phyloP scores from a whole-genome alignment of 2,888 invertebrate genomes.

The Deilephila elpenor region DNA sequence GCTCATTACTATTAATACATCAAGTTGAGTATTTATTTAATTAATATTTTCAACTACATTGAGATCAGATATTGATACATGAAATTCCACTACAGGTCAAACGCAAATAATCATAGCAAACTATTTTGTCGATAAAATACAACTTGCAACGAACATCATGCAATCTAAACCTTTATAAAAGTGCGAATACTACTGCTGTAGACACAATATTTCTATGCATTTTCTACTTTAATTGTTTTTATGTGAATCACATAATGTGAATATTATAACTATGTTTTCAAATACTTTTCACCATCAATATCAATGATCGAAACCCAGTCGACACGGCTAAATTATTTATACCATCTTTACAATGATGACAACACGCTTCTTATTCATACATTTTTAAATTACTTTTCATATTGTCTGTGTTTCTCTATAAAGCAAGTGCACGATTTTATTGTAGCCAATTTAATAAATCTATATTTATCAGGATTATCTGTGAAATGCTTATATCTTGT shows the following conservation, averaged over 20 bases:
- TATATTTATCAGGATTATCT: neutral
- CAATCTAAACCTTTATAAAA: slow-evolving; percentile 50
- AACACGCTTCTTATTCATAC: neutral
- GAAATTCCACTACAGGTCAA: neutral
- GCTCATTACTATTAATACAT: neutral
- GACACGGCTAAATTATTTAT: no score
- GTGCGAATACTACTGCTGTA: slow-evolving; percentile 50
- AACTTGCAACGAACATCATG: slow-evolving; percentile 35
- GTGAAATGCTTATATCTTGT: neutral
- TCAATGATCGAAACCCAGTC: neutral
- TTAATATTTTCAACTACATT: neutral
- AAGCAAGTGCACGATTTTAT: neutral
- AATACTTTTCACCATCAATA: neutral
- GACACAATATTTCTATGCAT: slow-evolving; percentile 44
- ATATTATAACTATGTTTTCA: neutral
- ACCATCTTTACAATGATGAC: neutral
- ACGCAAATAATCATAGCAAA: neutral
- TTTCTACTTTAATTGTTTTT: neutral
- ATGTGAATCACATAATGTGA: slow-evolving; percentile 6
- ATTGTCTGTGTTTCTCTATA: slow-evolving; percentile 20
- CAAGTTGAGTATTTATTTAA: neutral
- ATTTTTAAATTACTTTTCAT: neutral
- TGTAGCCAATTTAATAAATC: neutral
- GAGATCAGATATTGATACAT: neutral
- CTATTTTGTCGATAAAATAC: slow-evolving; percentile 18